Base-by-base conservation (phyloP, 2,888 invertebrate genomes). In the Synanthedon tipuliformis region DNA sequence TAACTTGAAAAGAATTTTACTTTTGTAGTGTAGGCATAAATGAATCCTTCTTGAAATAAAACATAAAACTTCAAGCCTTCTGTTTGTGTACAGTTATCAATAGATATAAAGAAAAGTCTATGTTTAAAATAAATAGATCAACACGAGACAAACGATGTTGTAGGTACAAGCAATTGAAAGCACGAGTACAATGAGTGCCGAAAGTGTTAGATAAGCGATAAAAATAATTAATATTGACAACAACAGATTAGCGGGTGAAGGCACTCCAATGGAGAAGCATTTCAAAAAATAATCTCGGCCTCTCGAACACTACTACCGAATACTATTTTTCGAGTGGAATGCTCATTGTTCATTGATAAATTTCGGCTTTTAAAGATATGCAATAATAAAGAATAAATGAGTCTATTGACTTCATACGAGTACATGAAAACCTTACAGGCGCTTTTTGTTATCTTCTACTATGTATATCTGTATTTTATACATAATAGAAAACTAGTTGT, bases 181-280 rank as follows among this genome's bases (percentile, higher is more conserved):
- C 70, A 66, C 68, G 59, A 64, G 66, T 67, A 65, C 68, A 71
- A 72, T 69, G 71, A 77, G 73, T 71, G 75, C 80, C 84, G 71
- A 84, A 84, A 85, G 72, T 83, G 76, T 70, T 78, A 69, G 79
- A 85, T 83, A 83, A 84, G 81, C 81, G 86, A 87, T 87, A 87
- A 86, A 86, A 85, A 83, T 86, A 86, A 87, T 87, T 86, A 87
- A 81, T 83, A 87, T 81, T 83, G 80, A 78, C 84, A 79, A 78
- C 80, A 76, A 68, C 73, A 83, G 86, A 85, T 86, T 87, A 85
- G 78, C 73, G 64, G 65, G 62, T 70, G 73, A 76, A 81, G 79
- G 79, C 81, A 86, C 86, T 87, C 75, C 67, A 86, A 70, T 86
- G 74, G 78, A 86, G 85, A 81, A 86, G 83, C 81, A 80, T 83